These are phyloP conservation scores for Amphiprion ocellaris DNA, from an alignment of 2,113 vertebrate genomes.

Conservation along the genomic window DNA sequence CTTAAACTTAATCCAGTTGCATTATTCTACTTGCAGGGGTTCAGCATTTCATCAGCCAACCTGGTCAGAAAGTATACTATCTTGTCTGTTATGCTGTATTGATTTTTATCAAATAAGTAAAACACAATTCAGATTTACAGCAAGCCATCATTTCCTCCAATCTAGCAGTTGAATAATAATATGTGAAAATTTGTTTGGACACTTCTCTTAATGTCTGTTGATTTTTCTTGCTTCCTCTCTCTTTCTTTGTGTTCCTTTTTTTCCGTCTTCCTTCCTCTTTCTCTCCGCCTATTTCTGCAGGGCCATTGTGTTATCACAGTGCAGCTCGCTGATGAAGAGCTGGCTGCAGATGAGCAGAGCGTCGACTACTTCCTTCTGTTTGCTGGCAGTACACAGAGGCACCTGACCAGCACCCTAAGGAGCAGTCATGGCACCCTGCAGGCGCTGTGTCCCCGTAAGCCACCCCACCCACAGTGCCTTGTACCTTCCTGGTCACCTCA, in stretches of 20 bases:
- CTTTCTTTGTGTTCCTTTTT: not conserved
- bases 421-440: constrained; percentile 89
- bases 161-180: not conserved
- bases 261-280: not conserved
- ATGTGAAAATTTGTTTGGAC: not conserved
- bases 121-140: no score
- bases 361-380: constrained; percentile 94
- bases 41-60: no score
- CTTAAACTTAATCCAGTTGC: no score
- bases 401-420: constrained; percentile 91
- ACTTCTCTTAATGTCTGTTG: not conserved
- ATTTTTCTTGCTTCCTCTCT: not conserved
- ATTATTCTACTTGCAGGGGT: no score
- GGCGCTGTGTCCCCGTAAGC: constrained; percentile 93
- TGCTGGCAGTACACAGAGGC: constrained; percentile 91
- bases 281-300: constrained; percentile 72
- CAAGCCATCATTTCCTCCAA: not conserved
- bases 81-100: no score
- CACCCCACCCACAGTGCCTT: constrained; percentile 16
- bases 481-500: constrained; percentile 1
- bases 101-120: not conserved
- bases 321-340: constrained; percentile 89
- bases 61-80: no score
- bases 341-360: constrained; percentile 85
- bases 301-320: constrained; percentile 93